phyloP scores from a whole-genome alignment of 2,113 vertebrate genomes.

The Vidua macroura region DNA sequence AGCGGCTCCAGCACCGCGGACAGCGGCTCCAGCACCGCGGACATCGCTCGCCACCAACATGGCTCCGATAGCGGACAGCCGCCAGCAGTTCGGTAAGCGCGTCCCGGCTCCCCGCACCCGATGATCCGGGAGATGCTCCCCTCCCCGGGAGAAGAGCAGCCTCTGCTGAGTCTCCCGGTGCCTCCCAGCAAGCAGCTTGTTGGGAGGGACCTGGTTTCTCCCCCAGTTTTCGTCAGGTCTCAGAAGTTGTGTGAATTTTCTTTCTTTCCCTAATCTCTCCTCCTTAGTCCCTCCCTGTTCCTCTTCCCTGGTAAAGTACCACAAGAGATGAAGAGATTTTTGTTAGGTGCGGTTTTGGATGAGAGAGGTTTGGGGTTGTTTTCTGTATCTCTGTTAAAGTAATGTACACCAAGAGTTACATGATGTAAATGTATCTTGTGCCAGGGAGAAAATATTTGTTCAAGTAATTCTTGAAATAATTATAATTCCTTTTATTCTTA shows the following conservation, averaged over 20 bases:
- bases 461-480: neutral
- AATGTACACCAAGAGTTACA: neutral
- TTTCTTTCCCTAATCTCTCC: neutral
- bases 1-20: neutral
- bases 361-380: neutral
- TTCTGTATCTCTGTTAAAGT: neutral
- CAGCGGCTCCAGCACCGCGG: slow-evolving; percentile 63
- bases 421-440: neutral
- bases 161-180: neutral
- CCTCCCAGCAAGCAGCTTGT: neutral
- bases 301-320: neutral
- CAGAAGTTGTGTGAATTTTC: neutral
- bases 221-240: neutral
- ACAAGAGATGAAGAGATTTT: neutral
- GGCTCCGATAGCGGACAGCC: slow-evolving; percentile 83
- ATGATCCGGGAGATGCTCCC: neutral
- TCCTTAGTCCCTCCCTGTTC: fast-evolving
- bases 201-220: neutral
- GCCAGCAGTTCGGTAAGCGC: slow-evolving; percentile 86
- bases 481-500: neutral
- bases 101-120: neutral
- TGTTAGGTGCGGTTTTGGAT: neutral
- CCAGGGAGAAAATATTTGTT: neutral
- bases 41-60: slow-evolving; percentile 77
- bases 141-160: neutral